Evolutionary conservation across 1,140 invertebrate species (phyloP).

Genomic region (Hydropsyche tenuis): DNA sequence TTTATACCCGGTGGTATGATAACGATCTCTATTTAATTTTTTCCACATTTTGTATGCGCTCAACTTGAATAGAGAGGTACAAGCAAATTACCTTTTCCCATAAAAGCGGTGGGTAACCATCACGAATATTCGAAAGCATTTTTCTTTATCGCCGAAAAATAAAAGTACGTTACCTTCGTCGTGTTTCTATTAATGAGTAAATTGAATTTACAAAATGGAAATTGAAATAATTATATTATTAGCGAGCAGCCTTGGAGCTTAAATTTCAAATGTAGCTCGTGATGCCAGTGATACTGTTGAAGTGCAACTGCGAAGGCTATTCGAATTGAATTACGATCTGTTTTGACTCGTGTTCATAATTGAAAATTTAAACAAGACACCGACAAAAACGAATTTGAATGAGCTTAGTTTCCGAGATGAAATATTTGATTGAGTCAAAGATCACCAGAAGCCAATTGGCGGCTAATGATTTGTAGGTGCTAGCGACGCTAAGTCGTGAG

Average conservation of each 20-base stretch:
- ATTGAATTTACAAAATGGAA: no score
- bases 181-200: no score
- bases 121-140: neutral
- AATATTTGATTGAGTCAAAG: slow-evolving; percentile 14
- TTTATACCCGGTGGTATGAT: slow-evolving; percentile 30
- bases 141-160: neutral
- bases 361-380: slow-evolving; percentile 18
- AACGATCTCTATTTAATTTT: slow-evolving; percentile 30
- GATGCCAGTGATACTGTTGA: no score
- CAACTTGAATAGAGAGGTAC: slow-evolving; percentile 13
- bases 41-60: slow-evolving; percentile 25
- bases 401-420: slow-evolving; percentile 2
- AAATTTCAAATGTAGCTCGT: neutral
- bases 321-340: slow-evolving; percentile 2
- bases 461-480: neutral
- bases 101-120: slow-evolving; percentile 8
- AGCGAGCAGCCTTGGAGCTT: neutral
- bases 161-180: no score
- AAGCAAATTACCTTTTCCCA: slow-evolving; percentile 20
- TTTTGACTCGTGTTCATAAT: slow-evolving; percentile 7
- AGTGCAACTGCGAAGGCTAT: slow-evolving; percentile 6
- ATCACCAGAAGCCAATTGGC: neutral
- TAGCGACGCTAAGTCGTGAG: neutral
- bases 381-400: neutral
- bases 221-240: slow-evolving; percentile 16